Conservation (phyloP, 2,113 vertebrate genomes). For the Muntiacus reevesi region DNA sequence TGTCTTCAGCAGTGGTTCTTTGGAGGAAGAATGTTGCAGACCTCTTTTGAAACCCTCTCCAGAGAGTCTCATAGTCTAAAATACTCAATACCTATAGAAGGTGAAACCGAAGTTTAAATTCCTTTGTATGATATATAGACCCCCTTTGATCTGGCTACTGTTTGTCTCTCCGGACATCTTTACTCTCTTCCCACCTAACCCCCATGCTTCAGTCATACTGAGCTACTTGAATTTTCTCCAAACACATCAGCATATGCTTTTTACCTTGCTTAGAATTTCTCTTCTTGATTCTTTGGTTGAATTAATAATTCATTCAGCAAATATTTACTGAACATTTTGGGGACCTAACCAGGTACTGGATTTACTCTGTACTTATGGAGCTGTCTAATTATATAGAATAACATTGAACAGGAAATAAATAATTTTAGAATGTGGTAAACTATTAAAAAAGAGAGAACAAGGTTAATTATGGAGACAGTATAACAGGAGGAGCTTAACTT, state of each 20-base stretch:
- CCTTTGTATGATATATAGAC: background rate
- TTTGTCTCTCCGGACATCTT: background rate
- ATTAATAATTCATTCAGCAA: background rate
- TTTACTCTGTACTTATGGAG: background rate
- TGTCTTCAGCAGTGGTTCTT: background rate
- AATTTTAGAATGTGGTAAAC: background rate
- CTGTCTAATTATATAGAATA: background rate
- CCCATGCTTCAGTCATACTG: background rate
- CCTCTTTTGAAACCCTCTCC: background rate
- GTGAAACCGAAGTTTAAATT: background rate
- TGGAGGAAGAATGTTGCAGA: background rate
- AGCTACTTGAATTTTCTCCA: background rate
- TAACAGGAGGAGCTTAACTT: background rate
- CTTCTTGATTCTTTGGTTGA: background rate
- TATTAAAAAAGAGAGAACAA: background rate
- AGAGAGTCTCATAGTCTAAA: background rate
- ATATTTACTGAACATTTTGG: background rate
- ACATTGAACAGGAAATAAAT: background rate
- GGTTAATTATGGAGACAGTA: background rate
- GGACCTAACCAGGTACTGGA: background rate
- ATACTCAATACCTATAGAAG: background rate
- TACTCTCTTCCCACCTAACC: background rate
- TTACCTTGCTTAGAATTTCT: background rate
- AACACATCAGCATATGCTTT: background rate
- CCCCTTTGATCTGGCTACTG: background rate